Evolutionary conservation across 2,888 invertebrate genomes (phyloP).

Genomic region (Subacronicta megacephala): DNA sequence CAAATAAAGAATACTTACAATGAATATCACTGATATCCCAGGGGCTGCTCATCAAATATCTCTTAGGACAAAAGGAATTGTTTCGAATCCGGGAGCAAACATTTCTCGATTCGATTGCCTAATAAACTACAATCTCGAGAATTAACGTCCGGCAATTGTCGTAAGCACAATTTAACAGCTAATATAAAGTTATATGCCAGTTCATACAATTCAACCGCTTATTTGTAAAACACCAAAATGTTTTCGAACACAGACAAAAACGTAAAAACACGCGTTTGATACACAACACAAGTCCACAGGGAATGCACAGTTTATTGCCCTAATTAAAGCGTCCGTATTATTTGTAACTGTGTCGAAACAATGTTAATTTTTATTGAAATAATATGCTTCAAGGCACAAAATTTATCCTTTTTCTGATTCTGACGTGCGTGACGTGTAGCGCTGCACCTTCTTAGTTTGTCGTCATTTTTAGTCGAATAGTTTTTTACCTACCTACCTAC

Average conservation of each 20-base stretch:
- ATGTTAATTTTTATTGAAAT: conserved; percentile 58
- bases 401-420: conserved; percentile 64
- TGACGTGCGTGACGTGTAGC: conserved; percentile 68
- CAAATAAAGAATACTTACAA: conserved; percentile 45
- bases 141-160: conserved; percentile 56
- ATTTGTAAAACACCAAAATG: conserved; percentile 47
- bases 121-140: conserved; percentile 44
- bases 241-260: conserved; percentile 34
- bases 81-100: conserved; percentile 27
- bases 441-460: conserved; percentile 29
- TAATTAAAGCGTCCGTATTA: conserved; percentile 46
- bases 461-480: conserved; percentile 35
- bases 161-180: conserved; percentile 55
- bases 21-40: conserved; percentile 38
- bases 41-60: conserved; percentile 49
- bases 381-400: conserved; percentile 68
- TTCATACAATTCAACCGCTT: conserved; percentile 54
- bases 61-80: conserved; percentile 27
- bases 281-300: conserved; percentile 36
- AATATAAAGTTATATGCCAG: conserved; percentile 61
- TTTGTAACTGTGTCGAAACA: conserved; percentile 52
- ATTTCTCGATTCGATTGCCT: conserved; percentile 36
- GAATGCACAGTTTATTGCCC: conserved; percentile 48
- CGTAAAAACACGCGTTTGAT: conserved; percentile 35
- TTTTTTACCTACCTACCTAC: no score